Percentiles rank a stretch among this genome's conserved stretches.
Conservation (phyloP, 2,888 invertebrate genomes). For the Agapetus fuscipes region DNA sequence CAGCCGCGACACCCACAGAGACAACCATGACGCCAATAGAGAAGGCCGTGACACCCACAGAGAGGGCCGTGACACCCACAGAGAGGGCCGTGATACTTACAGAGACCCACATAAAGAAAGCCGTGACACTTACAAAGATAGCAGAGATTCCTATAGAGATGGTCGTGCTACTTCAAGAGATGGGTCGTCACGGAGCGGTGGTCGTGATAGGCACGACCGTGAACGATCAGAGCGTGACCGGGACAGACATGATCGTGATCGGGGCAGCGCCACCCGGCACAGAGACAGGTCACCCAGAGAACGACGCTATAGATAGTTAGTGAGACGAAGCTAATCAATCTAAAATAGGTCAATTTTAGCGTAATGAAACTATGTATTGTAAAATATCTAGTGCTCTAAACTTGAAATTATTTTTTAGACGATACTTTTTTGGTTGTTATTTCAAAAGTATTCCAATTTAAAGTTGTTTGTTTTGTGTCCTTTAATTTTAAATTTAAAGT, state of each 20-base stretch:
- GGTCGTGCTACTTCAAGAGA: constrained; percentile 23
- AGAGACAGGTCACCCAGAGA: constrained; percentile 9
- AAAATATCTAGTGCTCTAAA: no score
- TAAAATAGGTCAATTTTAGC: no score
- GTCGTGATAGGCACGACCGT: constrained; percentile 22
- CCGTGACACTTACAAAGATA: constrained; percentile 22
- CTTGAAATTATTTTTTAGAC: no score
- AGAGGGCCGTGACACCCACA: constrained; percentile 23
- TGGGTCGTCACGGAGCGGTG: constrained; percentile 30
- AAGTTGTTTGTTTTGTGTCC: no score
- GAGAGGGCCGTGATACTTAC: constrained; percentile 24
- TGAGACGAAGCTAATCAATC: no score
- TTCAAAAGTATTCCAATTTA: no score
- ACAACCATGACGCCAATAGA: constrained; percentile 26
- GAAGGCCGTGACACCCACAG: constrained; percentile 23
- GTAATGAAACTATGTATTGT: no score
- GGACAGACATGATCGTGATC: no score
- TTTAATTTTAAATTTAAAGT: no score
- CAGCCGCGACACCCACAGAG: constrained; percentile 24
- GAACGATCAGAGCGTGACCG: constrained; percentile 3
- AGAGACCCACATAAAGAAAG: constrained; percentile 28
- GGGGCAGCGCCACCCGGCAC: no score
- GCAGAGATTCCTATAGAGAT: constrained; percentile 23
- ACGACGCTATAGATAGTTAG: not conserved
- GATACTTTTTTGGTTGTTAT: no score